Conservation (phyloP, 2,888 invertebrate genomes). For the Troides aeacus region DNA sequence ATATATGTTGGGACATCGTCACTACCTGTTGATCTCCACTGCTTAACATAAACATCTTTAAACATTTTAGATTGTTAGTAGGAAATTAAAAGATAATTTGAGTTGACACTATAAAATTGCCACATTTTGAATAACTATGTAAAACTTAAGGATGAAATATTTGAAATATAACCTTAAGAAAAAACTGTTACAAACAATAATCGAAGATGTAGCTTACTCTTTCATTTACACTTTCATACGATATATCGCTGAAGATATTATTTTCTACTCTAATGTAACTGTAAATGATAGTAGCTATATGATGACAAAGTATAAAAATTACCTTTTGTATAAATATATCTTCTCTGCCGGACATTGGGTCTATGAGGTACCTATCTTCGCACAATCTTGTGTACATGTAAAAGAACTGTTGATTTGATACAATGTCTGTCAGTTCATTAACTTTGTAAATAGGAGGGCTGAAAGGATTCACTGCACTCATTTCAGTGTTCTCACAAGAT, state of each 20-base stretch:
- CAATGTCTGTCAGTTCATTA: conserved; percentile 40
- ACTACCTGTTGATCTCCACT: no score
- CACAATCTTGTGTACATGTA: conserved; percentile 54
- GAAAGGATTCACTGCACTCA: conserved; percentile 52
- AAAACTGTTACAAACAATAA: background rate
- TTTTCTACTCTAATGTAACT: background rate
- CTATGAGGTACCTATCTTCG: conserved; percentile 55
- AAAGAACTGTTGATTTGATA: conserved; percentile 56
- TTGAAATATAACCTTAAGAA: background rate
- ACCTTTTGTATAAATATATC: conserved; percentile 67
- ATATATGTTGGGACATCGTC: no score
- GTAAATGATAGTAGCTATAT: background rate
- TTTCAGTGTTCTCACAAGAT: conserved; percentile 46
- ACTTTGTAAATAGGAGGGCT: conserved; percentile 60
- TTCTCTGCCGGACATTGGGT: conserved; percentile 42
- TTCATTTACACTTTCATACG: background rate
- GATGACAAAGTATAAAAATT: conserved; percentile 5
- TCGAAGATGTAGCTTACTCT: background rate
- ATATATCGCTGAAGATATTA: background rate
- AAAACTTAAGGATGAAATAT: background rate
- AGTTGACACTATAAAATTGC: no score
- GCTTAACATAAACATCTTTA: no score
- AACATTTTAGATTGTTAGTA: no score
- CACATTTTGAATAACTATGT: no score
- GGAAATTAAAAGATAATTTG: no score